These are phyloP conservation scores for Thysanoteuthis rhombus DNA, from an alignment of 2,888 invertebrate genomes.

Conservation along the genomic window DNA sequence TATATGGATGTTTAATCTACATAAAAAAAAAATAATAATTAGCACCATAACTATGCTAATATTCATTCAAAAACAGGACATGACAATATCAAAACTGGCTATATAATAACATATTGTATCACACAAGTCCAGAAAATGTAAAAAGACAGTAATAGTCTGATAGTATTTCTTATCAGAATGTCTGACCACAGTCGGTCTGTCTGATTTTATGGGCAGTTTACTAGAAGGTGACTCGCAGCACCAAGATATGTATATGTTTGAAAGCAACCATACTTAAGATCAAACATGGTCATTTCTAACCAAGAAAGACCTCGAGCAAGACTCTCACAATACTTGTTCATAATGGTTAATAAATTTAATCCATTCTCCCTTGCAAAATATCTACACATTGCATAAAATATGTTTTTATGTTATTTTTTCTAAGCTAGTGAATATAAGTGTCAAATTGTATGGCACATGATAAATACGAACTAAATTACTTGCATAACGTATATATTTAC, in stretches of 20 bases:
- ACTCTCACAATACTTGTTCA: background rate
- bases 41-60: background rate
- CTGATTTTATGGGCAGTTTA: background rate
- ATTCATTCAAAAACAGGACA: background rate
- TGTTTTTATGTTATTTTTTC: background rate
- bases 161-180: background rate
- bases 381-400: background rate
- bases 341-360: background rate
- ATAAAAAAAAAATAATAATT: background rate
- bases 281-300: background rate
- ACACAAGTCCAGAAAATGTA: background rate
- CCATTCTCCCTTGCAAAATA: background rate
- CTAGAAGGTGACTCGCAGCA: background rate
- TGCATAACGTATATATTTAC: background rate
- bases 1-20: background rate
- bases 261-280: background rate
- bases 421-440: background rate
- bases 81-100: background rate
- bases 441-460: background rate
- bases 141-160: background rate
- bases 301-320: background rate
- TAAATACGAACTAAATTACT: background rate
- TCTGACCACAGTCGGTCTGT: too few species aligned
- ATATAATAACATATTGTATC: background rate
- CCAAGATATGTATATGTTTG: background rate